Evolutionary conservation across 1,140 invertebrate genomes (phyloP), one percentile per base, ranked within the genome.

Genomic region (Brachionus koreanus): DNA sequence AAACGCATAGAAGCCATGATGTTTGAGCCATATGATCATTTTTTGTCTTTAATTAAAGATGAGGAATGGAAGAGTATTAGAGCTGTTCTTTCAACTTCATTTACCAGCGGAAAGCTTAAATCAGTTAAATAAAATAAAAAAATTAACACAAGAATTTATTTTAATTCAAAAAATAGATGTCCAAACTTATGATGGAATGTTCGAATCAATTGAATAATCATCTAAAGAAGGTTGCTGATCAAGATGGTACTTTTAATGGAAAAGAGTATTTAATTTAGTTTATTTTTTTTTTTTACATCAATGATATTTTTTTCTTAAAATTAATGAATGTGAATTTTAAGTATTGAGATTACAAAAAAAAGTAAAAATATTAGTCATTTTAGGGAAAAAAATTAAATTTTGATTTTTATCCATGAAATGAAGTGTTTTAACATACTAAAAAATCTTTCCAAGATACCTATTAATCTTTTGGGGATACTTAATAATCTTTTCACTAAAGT

Each of bases 1-100:
- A 37, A 33, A n/a, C 35, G 5, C 5, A 37, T 82, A 1, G 79
- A 82, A 67, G 79, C 57, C 5, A 5, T 46, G 0, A 57, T 42
- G 35, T 82, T 65, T 6, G 79, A 65, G n/a, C 79, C 79, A 6
- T 82, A 67, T 43, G 43, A 82, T 35, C 19, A 82, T 33, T 37
- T 65, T 67, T 37, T 82, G 5, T 46, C 57, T n/a, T 12, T 43
- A 29, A 23, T 82, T 6, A 67, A 82, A 82, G 79, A 69, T 19
- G 79, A 82, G 43, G 57, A 82, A 42, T 82, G 79, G 79, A 82
- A 82, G 19, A 42, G 25, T 67, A 63, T 65, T n/a, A 25, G 79
- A 23, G 49, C 79, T 33, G 43, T 82, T 43, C n/a, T 82, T 7
- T 82, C 79, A 16, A 65, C 79, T 33, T 43, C 61, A 19, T 82